Evolutionary conservation across 2,888 invertebrate species (phyloP).

Genomic region (Drosophila hamatofila): DNA sequence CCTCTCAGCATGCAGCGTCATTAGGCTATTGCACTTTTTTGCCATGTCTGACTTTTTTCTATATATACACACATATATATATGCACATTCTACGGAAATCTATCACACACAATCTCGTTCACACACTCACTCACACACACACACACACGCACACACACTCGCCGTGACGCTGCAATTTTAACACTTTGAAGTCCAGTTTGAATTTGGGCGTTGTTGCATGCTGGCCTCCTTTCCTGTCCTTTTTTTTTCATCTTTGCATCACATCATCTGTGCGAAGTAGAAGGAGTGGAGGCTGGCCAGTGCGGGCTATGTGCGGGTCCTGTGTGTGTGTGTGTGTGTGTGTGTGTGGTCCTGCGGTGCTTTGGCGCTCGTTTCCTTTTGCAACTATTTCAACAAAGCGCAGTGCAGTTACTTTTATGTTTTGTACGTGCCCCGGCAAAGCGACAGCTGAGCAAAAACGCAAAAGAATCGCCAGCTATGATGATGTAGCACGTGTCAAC

Average conservation of each 20-base stretch:
- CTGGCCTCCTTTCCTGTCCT: constrained; percentile 25
- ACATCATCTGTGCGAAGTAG: neutral
- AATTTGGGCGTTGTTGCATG: constrained; percentile 66
- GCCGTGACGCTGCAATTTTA: constrained; percentile 71
- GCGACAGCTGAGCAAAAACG: constrained; percentile 59
- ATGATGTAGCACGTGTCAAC: constrained; percentile 81
- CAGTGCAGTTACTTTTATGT: constrained; percentile 80
- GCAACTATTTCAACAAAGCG: constrained; percentile 80
- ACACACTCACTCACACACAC: constrained; percentile 21
- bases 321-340: too few relatives aligned
- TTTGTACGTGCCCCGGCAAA: constrained; percentile 72
- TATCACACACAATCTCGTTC: constrained; percentile 42
- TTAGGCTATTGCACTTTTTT: constrained; percentile 59
- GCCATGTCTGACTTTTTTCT: constrained; percentile 38
- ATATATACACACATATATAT: neutral
- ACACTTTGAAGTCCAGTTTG: constrained; percentile 77
- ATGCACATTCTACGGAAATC: constrained; percentile 51
- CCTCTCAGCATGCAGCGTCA: constrained; percentile 35
- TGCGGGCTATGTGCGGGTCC: constrained; percentile 24
- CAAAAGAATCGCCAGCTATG: constrained; percentile 70
- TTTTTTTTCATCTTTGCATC: neutral
- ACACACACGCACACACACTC: constrained; percentile 25
- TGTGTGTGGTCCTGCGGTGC: constrained; percentile 61
- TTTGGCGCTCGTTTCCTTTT: constrained; percentile 69
- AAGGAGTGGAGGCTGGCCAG: constrained; percentile 6